Conservation (phyloP, 92 coral and sea anemone species). For the Ricordea florida region DNA sequence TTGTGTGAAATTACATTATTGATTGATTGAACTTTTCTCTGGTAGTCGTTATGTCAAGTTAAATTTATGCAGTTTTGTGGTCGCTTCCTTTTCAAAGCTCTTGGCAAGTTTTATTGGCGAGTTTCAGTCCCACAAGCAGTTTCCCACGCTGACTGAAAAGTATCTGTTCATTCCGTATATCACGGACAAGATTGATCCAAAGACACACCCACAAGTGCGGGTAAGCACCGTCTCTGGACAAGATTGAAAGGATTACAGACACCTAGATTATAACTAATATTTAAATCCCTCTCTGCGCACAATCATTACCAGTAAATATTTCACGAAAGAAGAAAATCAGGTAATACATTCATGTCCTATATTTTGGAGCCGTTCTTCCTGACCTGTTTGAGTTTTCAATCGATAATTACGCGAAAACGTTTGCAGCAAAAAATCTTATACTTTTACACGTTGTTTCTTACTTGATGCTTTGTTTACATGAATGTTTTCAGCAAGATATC, state of each 20-base stretch:
- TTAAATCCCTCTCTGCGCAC: too few species aligned
- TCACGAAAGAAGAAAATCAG: too few species aligned
- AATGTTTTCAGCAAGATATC: too few species aligned
- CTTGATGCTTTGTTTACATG: too few species aligned
- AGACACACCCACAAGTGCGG: conserved; percentile 78
- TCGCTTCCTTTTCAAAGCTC: conserved; percentile 59
- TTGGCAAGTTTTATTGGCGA: conserved; percentile 90
- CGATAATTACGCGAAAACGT: too few species aligned
- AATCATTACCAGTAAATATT: too few species aligned
- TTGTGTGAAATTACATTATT: neutral
- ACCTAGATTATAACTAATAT: too few species aligned
- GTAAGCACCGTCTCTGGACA: conserved; percentile 34
- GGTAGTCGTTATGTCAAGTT: neutral
- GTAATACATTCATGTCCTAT: too few species aligned
- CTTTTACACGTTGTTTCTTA: too few species aligned
- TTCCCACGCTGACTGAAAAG: conserved; percentile 77
- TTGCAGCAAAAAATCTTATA: too few species aligned
- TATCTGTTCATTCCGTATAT: conserved; percentile 77
- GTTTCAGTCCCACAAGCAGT: conserved; percentile 88
- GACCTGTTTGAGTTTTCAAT: too few species aligned
- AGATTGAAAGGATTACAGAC: neutral
- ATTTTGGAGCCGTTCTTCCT: too few species aligned
- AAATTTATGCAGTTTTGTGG: neutral
- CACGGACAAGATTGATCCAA: conserved; percentile 65
- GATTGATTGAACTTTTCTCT: neutral